Evolutionary conservation across 2,797 vertebrate genomes (phyloP), one percentile per base, ranked within the genome.

Genomic region (Myotis vivesi): DNA sequence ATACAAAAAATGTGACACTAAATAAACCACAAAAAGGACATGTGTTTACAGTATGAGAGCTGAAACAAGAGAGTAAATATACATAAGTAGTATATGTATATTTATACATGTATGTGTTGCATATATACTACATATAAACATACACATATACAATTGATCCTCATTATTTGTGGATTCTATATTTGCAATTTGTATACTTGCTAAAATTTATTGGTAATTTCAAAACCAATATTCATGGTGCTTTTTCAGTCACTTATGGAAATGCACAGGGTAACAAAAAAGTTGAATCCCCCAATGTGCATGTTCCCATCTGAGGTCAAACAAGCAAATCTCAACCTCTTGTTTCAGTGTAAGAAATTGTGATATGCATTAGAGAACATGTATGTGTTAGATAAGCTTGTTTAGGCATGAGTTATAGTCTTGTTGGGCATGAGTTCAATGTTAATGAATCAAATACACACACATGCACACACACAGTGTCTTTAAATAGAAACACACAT

Each of bases 401-500:
- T 76, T 53, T n/a, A 82, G 69, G 44, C 57, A 51, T 19, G 12
- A 87, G 16, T 68, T 81, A 76, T 5, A 53, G 62, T 59, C 33
- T 33, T 49, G 16, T 49, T 77, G 30, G n/a, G 22, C 66, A 30
- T 59, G 79, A 68, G 12, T 10, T 81, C 30, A 69, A 25, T 38
- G 28, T 76, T 75, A 95, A 66, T 90, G 30, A 93, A 51, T 75
- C 49, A 77, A 59, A 80, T 28, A 44, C 16, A 68, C 17, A 66
- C 62, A 68, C n/a, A 66, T 3, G 33, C 16, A 66, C 19, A 36
- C 20, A 69, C 33, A 69, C 36, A 38, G 33, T 69, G 3, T 84
- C n/a, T 91, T 81, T 86, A 87, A 87, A 62, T n/a, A 53, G 53
- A 85, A 92, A 84, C 15, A 57, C 44, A 77, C 30, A 92, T 71